A percentile compares a stretch with the other conserved stretches of the same genome.
Conservation (phyloP, 2,113 vertebrate species). For the Nothobranchius kuhntae region DNA sequence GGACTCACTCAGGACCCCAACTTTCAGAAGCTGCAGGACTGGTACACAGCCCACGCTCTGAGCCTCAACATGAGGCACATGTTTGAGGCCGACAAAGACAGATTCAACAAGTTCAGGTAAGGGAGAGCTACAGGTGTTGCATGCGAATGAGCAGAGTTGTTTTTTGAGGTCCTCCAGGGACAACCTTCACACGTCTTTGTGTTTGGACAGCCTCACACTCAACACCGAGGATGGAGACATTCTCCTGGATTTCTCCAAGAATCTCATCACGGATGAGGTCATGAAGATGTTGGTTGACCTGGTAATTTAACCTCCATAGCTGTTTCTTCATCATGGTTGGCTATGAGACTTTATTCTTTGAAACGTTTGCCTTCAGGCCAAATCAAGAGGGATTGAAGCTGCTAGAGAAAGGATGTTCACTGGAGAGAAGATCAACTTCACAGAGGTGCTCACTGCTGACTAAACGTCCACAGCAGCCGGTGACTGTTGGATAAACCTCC, state of each 20-base stretch:
- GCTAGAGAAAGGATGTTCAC: slow-evolving; percentile 91
- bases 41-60: slow-evolving; percentile 81
- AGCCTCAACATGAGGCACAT: slow-evolving; percentile 87
- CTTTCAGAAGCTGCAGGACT: slow-evolving; percentile 86
- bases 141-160: no score
- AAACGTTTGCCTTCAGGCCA: slow-evolving; percentile 78
- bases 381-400: slow-evolving; percentile 88
- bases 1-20: slow-evolving; percentile 83
- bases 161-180: no score
- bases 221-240: slow-evolving; percentile 89
- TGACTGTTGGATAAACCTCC: no score
- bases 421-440: slow-evolving; percentile 96
- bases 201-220: slow-evolving; percentile 81
- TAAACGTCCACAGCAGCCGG: neutral
- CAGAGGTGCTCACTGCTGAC: slow-evolving; percentile 82
- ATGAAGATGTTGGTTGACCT: slow-evolving; percentile 91
- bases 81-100: slow-evolving; percentile 85
- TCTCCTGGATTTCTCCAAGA: slow-evolving; percentile 96
- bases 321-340: no score
- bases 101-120: slow-evolving; percentile 89
- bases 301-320: slow-evolving; percentile 76
- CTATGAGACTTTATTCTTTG: neutral
- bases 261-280: slow-evolving; percentile 90
- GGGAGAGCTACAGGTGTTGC: no score
- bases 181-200: neutral